Evolutionary conservation across 1,140 invertebrate species (phyloP).

Genomic region (Eupristina koningsbergeri): DNA sequence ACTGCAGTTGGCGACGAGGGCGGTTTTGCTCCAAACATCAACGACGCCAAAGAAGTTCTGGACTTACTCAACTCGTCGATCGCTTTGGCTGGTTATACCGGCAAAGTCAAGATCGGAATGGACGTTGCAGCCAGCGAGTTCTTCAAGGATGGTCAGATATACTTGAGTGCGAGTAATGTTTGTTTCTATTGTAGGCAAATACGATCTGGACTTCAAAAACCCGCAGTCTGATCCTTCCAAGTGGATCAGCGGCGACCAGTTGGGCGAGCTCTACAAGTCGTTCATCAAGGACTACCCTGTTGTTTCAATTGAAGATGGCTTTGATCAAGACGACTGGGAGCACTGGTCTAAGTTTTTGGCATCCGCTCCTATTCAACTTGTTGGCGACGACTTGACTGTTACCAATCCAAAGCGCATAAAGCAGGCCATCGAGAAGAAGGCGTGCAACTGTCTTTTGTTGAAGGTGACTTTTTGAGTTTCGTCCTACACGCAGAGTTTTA

Average conservation of each 20-base stretch:
- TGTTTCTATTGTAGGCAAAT: too few relatives aligned
- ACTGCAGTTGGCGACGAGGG: constrained; percentile 99
- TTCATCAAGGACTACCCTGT: constrained; percentile 97
- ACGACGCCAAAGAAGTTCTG: constrained; percentile 95
- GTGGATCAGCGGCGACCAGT: too few relatives aligned
- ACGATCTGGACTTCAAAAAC: constrained; percentile 99
- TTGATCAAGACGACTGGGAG: constrained; percentile 97
- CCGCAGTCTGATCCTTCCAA: constrained; percentile 89
- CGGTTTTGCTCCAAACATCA: constrained; percentile 99
- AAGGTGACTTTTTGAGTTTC: too few relatives aligned
- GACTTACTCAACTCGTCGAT: too few relatives aligned
- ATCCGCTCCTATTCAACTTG: constrained; percentile 87
- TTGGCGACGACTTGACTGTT: constrained; percentile 97
- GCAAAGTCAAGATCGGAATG: constrained; percentile 91
- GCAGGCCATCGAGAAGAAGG: constrained; percentile 96
- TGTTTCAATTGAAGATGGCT: constrained; percentile 98
- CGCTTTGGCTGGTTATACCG: constrained; percentile 81
- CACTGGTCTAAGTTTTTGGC: constrained; percentile 93
- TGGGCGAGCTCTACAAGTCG: constrained; percentile 87
- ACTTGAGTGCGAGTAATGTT: too few relatives aligned
- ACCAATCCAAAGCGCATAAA: constrained; percentile 88
- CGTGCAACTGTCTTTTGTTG: constrained; percentile 96
- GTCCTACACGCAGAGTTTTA: too few relatives aligned
- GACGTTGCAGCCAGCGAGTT: constrained; percentile 99
- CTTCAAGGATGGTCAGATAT: constrained; percentile 83